Base-by-base conservation (phyloP, 2,888 invertebrate genomes). In the Tromatobia lineatoria region DNA sequence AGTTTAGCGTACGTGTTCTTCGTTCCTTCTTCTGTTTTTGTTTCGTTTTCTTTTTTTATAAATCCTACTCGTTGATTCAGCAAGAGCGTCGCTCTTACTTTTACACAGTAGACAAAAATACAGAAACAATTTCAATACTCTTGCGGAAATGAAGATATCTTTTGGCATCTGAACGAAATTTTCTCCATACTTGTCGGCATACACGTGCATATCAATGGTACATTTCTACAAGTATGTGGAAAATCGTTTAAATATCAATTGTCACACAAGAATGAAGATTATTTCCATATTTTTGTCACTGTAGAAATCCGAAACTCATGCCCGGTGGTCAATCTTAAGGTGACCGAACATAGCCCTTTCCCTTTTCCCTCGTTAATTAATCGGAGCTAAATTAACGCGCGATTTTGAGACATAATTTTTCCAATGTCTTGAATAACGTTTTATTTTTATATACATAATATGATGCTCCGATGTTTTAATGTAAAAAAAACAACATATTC, bases 361-460 rank as follows among this genome's bases (percentile, higher is more conserved):
- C 54, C 13, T 38, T 3, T 4, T n/a, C 77, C n/a, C 20, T 15
- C 57, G 47, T 29, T 74, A 13, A 52, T 74, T 52, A 52, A 75
- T 75, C 61, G 70, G 75, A 64, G 57, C 45, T 20, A 67, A 69
- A 77, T 18, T 64, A 77, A 75, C 20, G 50, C 29, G 61, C 52
- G 77, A 61, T 54, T 42, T 59, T 29, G 42, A n/a, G 34, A 69
- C 38, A 50, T 20, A 10, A 38, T 81, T 15, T 54, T 34, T 42
- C 59, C 71, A 66, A 67, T 59, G 50, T 50, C 66, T 54, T 34
- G 59, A 66, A 70, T 64, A 75, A 71, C 52, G 57, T 85, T 80
- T 84, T 82, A 85, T 85, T 82, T 85, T 85, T 85, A 67, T 82
- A 85, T 61, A n/a, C 45, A 70, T 10, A 38, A 38, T 38, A 38